Conservation (phyloP, 2,888 invertebrate species). For the Sphaeridia pumilis region DNA sequence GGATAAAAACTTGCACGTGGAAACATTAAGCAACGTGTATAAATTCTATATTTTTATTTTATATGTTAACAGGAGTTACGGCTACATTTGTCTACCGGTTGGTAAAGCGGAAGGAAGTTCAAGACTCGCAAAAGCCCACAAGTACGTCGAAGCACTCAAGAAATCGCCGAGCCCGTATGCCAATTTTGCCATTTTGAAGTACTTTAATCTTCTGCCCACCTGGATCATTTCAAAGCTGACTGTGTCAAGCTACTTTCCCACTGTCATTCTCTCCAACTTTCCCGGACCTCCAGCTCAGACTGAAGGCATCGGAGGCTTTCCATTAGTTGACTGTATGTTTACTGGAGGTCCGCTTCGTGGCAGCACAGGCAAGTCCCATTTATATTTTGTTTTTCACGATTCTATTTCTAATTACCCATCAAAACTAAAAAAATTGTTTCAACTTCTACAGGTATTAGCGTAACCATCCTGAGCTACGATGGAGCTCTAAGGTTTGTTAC, state of each 20-base stretch:
- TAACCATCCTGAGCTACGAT: conserved; percentile 32
- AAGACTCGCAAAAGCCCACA: conserved; percentile 21
- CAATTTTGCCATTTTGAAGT: conserved; percentile 29
- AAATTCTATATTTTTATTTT: background rate
- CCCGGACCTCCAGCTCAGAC: conserved; percentile 30
- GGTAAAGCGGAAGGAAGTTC: conserved; percentile 18
- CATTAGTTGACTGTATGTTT: conserved; percentile 30
- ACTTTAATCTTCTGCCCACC: conserved; percentile 30
- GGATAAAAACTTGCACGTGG: background rate
- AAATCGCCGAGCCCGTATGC: conserved; percentile 26
- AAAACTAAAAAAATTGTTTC: conserved; percentile 1
- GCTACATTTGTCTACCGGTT: conserved; percentile 28
- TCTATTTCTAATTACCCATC: background rate
- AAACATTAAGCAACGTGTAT: no score
- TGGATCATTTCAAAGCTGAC: conserved; percentile 27
- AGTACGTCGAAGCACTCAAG: conserved; percentile 26
- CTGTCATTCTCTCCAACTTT: conserved; percentile 30
- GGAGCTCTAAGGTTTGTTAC: conserved; percentile 27
- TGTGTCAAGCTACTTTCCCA: conserved; percentile 29
- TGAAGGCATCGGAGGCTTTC: conserved; percentile 25
- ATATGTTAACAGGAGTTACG: conserved; percentile 25
- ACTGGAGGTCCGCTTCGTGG: conserved; percentile 32
- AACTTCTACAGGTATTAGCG: conserved; percentile 22
- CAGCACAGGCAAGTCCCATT: conserved; percentile 22
- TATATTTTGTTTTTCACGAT: background rate